Evolutionary conservation across 2,888 invertebrate species (phyloP), one percentile per base, ranked within the genome.

Genomic region (Lepidochrysops patricia): DNA sequence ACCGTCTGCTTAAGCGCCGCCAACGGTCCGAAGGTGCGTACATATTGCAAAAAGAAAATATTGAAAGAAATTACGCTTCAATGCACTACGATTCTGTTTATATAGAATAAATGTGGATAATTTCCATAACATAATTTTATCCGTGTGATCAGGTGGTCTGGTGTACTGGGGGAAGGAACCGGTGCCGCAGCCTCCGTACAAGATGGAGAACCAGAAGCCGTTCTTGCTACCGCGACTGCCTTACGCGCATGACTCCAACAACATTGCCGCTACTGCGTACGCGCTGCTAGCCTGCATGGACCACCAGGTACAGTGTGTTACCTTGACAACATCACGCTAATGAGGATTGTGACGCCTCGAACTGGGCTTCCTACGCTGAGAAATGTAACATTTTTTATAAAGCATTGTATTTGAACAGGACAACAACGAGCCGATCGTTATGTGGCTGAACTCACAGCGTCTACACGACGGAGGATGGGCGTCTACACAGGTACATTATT

Each of bases 231-330:
- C 98, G 0, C 92, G 98, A 0, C 85, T 97, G 62, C 96, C 97
- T 0, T 96, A 97, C 79, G 93, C 92, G 68, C 96, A 94, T 77
- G 98, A 98, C 84, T 93, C 96, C 0, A 94, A 95, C 75, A 98
- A 98, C 78, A 94, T 98, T 52, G 97, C 97, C 73, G 93, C 98
- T 0, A 98, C 98, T 0, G 95, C 98, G 0, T 98, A 97, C 77
- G 98, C 96, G 0, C 84, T 98, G 57, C 87, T 98, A 70, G 95
- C 97, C 0, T 96, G 97, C 75, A 96, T 96, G 64, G 95, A 95
- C 29, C 91, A 96, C 15, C 95, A 97, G 76, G 96, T 68, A 23
- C 1, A 25, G 6, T 29, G 2, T n/a, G n/a, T n/a, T n/a, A n/a
- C n/a, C n/a, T n/a, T n/a, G n/a, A n/a, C n/a, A n/a, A n/a, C n/a